phyloP scores from a whole-genome alignment of 2,888 invertebrate genomes.

The Eueremaeus valkanovi region DNA sequence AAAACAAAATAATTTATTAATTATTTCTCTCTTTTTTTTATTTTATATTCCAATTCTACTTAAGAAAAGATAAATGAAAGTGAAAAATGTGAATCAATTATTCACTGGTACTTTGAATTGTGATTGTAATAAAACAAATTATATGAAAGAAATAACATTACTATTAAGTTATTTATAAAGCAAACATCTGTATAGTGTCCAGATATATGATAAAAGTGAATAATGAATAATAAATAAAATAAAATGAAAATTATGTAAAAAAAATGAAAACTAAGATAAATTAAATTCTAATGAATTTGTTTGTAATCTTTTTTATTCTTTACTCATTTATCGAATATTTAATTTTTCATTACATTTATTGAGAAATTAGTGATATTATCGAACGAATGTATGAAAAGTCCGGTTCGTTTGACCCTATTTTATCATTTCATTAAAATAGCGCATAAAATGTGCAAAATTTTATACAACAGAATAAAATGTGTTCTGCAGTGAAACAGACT shows the following conservation, averaged over 20 bases:
- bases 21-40: too few species aligned
- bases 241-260: conserved; percentile 4
- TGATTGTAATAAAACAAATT: neutral
- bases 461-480: neutral
- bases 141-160: neutral
- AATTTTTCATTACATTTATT: neutral
- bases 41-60: too few species aligned
- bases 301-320: neutral
- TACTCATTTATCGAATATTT: neutral
- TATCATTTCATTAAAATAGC: neutral
- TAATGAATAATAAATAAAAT: neutral
- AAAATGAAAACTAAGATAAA: neutral
- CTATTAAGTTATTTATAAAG: neutral
- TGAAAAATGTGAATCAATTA: conserved; percentile 13
- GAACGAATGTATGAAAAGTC: neutral
- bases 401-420: conserved; percentile 7
- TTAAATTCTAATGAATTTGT: neutral
- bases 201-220: neutral
- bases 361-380: neutral
- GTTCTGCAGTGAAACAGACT: neutral
- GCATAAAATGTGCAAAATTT: neutral
- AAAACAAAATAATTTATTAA: neutral
- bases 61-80: neutral
- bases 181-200: conserved; percentile 16
- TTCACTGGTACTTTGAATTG: neutral